Base-by-base conservation (phyloP, 1,140 invertebrate genomes). In the Leptopilina boulardi region DNA sequence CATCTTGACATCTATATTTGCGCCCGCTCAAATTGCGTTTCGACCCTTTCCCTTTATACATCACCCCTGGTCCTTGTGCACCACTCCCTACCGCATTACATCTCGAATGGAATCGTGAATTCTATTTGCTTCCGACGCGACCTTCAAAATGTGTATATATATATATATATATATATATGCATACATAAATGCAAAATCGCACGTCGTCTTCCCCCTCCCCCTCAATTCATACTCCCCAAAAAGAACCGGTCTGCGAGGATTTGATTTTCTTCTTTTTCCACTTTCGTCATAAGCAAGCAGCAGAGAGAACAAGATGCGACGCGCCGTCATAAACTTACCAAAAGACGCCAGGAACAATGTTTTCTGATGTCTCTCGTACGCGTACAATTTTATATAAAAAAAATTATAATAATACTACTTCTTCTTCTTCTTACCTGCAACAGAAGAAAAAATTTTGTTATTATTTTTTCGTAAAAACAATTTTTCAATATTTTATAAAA, bases 1-100 rank as follows among this genome's bases (percentile, higher is more conserved):
- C 85, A 89, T 88, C 85, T 90, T 87, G 84, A 88, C 83, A 87
- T 90, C 84, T 88, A 85, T 87, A 88, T 88, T 85, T 86, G 83
- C 83, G 79, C 82, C 73, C 79, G 81, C 77, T 86, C 86, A 87
- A 89, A 89, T 89, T 86, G 76, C 85, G 80, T 87, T 87, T 84
- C 82, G 77, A 79, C 81, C 76, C 81, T 51, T 83, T 82, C 77
- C 75, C 59, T 34, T 34, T n/a, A n/a, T n/a, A 3, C 23, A n/a
- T 66, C 23, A n/a, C 21, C 26, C n/a, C 8, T 47, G 71, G 4
- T n/a, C 42, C 44, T 42, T 30, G 23, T 71, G 26, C 73, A 71
- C 41, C 54, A 51, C 47, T 74, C 23, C 59, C 59, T 66, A 34
- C 56, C 13, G 21, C 26, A 66, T 13, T 66, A 66, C 59, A 66